Conservation (phyloP, 2,888 invertebrate species). For the Shargacucullia verbasci region DNA sequence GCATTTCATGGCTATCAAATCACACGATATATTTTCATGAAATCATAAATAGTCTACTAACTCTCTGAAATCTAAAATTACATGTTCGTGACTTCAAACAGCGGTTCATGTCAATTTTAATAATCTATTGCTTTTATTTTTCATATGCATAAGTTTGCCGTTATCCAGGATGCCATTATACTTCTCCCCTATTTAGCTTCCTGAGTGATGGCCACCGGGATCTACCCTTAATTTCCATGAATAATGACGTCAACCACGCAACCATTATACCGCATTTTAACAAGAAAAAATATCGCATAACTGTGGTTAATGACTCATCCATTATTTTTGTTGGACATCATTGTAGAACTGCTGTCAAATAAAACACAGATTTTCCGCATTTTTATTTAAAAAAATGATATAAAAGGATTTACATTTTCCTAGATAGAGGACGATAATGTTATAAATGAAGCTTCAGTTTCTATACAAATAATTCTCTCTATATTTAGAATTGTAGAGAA, state of each 20-base stretch:
- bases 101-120: constrained; percentile 17
- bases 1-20: too few relatives aligned
- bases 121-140: constrained; percentile 41
- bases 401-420: constrained; percentile 63
- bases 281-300: constrained; percentile 62
- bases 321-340: constrained; percentile 58
- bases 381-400: constrained; percentile 77
- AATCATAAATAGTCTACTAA: background rate
- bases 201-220: constrained; percentile 60
- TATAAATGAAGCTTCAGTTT: constrained; percentile 48
- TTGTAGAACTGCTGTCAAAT: constrained; percentile 64
- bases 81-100: constrained; percentile 22
- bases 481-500: constrained; percentile 41
- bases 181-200: constrained; percentile 58
- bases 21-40: too few relatives aligned
- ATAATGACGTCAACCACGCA: constrained; percentile 72
- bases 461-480: constrained; percentile 49
- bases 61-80: constrained; percentile 2
- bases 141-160: constrained; percentile 40
- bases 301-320: constrained; percentile 62
- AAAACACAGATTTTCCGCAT: constrained; percentile 74
- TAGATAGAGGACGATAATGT: constrained; percentile 32
- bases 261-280: constrained; percentile 64
- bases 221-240: constrained; percentile 69
- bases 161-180: constrained; percentile 46